A percentile compares a stretch with the other conserved stretches of the same genome.
These are phyloP conservation scores for Megaceryle torquata DNA, from an alignment of 2,113 vertebrate genomes.

Conservation along the genomic window DNA sequence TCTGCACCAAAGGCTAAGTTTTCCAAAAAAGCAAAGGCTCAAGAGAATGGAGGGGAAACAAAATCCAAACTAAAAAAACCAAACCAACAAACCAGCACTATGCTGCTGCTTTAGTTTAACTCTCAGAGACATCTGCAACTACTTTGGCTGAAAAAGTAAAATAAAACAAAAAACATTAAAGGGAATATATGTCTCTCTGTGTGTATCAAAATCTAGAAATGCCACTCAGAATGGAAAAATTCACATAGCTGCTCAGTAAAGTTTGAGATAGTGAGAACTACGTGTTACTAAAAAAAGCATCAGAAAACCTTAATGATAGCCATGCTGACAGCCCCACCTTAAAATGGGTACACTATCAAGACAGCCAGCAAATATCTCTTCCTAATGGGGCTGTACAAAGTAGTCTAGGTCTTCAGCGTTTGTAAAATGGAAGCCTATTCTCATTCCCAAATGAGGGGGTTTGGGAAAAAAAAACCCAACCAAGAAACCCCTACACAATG, in stretches of 20 bases:
- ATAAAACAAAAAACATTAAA: background rate
- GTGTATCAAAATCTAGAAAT: background rate
- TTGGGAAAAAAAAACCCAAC: rapidly evolving
- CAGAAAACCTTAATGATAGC: background rate
- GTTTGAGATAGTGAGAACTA: background rate
- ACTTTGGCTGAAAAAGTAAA: background rate
- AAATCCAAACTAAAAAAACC: background rate
- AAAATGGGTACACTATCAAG: rapidly evolving
- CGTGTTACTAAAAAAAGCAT: background rate
- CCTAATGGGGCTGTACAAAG: background rate
- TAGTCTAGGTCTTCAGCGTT: background rate
- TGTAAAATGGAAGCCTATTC: background rate
- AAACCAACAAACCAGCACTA: background rate
- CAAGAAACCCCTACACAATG: background rate
- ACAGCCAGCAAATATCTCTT: background rate
- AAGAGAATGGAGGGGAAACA: background rate
- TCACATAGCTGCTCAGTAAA: background rate
- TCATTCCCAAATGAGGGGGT: background rate
- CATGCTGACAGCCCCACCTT: background rate
- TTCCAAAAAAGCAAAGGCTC: background rate
- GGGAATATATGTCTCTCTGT: background rate
- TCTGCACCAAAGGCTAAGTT: background rate
- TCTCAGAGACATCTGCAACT: background rate
- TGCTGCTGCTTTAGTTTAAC: background rate
- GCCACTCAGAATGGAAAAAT: background rate